phyloP scores from a whole-genome alignment of 2,797 vertebrate species.

The Pagetopsis macropterus region DNA sequence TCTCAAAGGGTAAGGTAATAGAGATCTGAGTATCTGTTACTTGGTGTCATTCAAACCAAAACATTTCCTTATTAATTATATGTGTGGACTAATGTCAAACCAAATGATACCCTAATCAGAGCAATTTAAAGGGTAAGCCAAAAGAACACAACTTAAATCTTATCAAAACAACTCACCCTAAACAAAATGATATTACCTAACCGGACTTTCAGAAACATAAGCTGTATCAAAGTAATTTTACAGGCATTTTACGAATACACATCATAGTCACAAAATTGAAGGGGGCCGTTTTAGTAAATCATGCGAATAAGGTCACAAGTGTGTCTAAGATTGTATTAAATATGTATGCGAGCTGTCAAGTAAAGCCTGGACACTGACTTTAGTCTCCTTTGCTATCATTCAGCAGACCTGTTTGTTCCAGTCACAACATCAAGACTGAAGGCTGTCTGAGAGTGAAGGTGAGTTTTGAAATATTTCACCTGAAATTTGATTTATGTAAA shows the following conservation, averaged over 20 bases:
- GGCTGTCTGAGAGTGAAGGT: conserved; percentile 63
- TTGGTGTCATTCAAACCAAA: neutral
- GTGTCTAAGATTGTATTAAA: conserved; percentile 24
- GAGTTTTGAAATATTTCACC: conserved; percentile 72
- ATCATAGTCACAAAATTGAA: neutral
- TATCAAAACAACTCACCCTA: neutral
- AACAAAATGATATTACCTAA: neutral
- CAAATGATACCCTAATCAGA: neutral
- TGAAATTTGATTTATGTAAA: conserved; percentile 80
- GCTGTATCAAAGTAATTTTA: too few relatives aligned
- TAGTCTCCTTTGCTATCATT: conserved; percentile 8
- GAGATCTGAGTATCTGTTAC: neutral
- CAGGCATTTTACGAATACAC: too few relatives aligned
- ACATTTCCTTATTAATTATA: neutral
- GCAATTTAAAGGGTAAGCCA: neutral
- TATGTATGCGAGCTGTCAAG: conserved; percentile 39
- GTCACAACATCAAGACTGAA: conserved; percentile 52
- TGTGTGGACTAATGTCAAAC: neutral
- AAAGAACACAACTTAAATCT: neutral
- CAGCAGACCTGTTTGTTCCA: conserved; percentile 23
- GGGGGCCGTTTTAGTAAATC: neutral
- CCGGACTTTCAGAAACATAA: neutral
- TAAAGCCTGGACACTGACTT: conserved; percentile 32
- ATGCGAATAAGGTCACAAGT: conserved; percentile 12
- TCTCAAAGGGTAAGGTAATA: neutral